These are phyloP conservation scores for Calidris pugnax DNA, from an alignment of 2,113 vertebrate species.

Conservation along the genomic window DNA sequence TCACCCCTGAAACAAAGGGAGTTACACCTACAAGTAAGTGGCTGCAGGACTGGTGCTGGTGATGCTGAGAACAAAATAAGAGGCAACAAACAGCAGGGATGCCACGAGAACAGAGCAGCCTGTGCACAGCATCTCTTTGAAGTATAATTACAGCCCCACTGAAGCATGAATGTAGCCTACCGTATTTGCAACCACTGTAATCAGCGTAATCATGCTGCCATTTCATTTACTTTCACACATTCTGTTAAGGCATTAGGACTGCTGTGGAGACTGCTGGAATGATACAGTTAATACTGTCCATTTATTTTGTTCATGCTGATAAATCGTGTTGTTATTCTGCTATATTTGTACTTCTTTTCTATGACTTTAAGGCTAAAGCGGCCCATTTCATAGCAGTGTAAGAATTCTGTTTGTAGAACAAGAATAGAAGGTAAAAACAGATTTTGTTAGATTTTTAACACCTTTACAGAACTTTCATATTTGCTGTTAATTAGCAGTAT, in stretches of 20 bases:
- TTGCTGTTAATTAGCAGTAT: slow-evolving; percentile 49
- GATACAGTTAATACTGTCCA: slow-evolving; percentile 58
- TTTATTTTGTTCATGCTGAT: slow-evolving; percentile 60
- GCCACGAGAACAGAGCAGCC: neutral
- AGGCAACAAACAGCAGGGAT: slow-evolving; percentile 57
- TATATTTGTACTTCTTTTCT: neutral
- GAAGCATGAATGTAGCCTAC: slow-evolving; percentile 69
- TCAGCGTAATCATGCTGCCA: slow-evolving; percentile 71
- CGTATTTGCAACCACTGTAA: slow-evolving; percentile 63
- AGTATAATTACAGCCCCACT: slow-evolving; percentile 67
- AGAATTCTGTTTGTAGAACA: neutral
- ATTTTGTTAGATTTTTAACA: slow-evolving; percentile 16
- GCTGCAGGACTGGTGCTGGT: neutral
- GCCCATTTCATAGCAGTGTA: neutral
- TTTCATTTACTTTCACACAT: slow-evolving; percentile 63
- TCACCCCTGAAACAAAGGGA: neutral
- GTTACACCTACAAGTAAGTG: neutral
- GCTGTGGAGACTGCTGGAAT: slow-evolving; percentile 55
- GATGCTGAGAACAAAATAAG: slow-evolving; percentile 38
- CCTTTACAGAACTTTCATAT: slow-evolving; percentile 9
- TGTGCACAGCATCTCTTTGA: slow-evolving; percentile 34
- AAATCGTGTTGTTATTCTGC: slow-evolving; percentile 38
- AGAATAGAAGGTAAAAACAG: neutral
- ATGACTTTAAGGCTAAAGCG: slow-evolving; percentile 16
- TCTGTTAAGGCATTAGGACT: slow-evolving; percentile 44